A percentile compares a stretch with the other conserved stretches of the same genome.
phyloP scores from a whole-genome alignment of 2,113 vertebrate species.

The Rhea americana region DNA sequence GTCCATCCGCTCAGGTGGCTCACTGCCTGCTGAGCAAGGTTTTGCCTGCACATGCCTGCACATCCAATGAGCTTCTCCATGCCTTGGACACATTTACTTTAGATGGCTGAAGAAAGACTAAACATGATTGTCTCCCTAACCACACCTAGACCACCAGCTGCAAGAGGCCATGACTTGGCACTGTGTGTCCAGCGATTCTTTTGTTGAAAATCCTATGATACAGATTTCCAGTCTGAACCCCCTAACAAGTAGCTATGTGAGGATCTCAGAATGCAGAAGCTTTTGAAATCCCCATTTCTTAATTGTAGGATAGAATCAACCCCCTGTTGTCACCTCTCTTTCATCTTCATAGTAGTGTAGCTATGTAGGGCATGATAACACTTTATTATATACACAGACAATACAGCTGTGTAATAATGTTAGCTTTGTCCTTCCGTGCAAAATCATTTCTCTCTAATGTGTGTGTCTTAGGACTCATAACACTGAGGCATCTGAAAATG shows the following conservation, averaged over 20 bases:
- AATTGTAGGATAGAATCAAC: neutral
- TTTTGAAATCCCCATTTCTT: neutral
- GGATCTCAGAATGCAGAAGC: neutral
- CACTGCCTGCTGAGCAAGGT: neutral
- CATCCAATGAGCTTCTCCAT: no score
- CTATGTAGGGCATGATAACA: neutral
- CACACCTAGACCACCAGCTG: neutral
- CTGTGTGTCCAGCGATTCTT: neutral
- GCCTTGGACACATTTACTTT: neutral
- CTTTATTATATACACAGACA: constrained; percentile 35
- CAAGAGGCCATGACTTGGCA: neutral
- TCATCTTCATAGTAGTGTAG: neutral
- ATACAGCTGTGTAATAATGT: constrained; percentile 49
- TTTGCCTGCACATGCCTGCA: neutral
- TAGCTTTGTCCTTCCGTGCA: constrained; percentile 53
- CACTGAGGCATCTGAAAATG: constrained; percentile 51
- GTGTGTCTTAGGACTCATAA: constrained; percentile 46
- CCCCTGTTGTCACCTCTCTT: neutral
- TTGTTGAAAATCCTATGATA: neutral
- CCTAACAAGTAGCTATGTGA: neutral
- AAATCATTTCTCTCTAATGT: constrained; percentile 30
- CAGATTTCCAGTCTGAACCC: neutral
- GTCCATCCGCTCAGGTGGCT: neutral
- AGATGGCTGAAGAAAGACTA: neutral
- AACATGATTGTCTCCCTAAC: neutral